phyloP scores from a whole-genome alignment of 2,888 invertebrate genomes.

The Leistus spinibarbis region DNA sequence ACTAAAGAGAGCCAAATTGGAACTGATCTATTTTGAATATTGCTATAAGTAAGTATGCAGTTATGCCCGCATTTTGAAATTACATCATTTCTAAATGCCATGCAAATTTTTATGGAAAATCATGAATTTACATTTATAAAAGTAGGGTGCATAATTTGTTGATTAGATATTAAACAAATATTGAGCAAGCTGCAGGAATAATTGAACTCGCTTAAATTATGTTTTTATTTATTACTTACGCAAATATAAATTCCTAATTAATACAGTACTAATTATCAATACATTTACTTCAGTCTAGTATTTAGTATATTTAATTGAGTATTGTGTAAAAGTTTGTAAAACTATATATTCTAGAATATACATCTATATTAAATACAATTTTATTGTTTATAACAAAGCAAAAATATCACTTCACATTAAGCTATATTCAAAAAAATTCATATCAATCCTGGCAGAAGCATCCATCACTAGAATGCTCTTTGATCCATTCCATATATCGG shows the following conservation, averaged over 20 bases:
- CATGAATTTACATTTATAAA: not conserved
- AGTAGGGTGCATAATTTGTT: not conserved
- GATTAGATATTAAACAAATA: not conserved
- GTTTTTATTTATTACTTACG: not conserved
- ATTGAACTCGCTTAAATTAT: too few species aligned
- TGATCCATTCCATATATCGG: slow-evolving; percentile 82
- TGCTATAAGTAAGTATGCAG: not conserved
- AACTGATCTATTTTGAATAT: not conserved
- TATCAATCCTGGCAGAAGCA: slow-evolving; percentile 76
- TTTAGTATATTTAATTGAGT: not conserved
- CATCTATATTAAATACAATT: not conserved
- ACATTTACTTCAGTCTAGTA: not conserved
- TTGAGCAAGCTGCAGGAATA: too few species aligned
- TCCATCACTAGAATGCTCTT: slow-evolving; percentile 77
- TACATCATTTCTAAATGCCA: not conserved
- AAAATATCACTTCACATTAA: not conserved
- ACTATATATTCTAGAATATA: not conserved
- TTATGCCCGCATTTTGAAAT: slow-evolving; percentile 1
- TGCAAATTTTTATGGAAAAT: not conserved
- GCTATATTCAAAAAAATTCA: not conserved
- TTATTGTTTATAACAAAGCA: not conserved
- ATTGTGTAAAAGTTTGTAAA: not conserved
- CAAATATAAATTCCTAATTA: not conserved
- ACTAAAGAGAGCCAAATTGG: not conserved
- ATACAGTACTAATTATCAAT: not conserved